Conservation (phyloP, 1,140 invertebrate genomes). For the Dolichoris vasculosae region DNA sequence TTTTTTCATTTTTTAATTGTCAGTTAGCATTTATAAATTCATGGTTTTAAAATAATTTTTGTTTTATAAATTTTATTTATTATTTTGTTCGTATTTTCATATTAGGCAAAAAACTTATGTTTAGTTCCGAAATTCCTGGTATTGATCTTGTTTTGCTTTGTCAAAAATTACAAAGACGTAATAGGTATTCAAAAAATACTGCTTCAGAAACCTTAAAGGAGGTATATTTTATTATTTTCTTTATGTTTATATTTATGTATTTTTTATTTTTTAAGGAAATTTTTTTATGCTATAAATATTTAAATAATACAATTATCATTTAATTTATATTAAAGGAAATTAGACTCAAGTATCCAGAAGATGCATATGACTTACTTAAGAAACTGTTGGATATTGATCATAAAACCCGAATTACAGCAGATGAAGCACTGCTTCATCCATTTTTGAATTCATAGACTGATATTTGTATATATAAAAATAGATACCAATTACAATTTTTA, state of each 20-base stretch:
- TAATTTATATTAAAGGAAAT: conserved; percentile 59
- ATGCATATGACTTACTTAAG: conserved; percentile 84
- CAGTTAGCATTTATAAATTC: not conserved
- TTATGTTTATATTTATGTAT: conserved; percentile 54
- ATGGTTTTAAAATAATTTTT: not conserved
- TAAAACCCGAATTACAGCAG: conserved; percentile 81
- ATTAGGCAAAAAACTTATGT: conserved; percentile 71
- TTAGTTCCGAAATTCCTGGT: conserved; percentile 64
- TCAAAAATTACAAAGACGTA: conserved; percentile 66
- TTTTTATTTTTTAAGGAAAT: conserved; percentile 47
- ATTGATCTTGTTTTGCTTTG: conserved; percentile 67
- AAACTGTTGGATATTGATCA: conserved; percentile 86
- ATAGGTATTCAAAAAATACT: conserved; percentile 54
- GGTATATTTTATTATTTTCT: conserved; percentile 58
- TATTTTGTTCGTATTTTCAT: conserved; percentile 30
- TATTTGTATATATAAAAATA: not conserved
- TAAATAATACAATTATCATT: not conserved
- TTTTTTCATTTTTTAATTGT: conserved; percentile 32
- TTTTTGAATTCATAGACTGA: conserved; percentile 76
- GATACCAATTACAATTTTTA: conserved; percentile 31
- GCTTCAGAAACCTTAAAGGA: conserved; percentile 55
- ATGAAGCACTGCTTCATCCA: conserved; percentile 83
- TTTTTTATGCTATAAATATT: not conserved
- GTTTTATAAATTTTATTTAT: not conserved
- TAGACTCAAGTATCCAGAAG: conserved; percentile 76